Percentiles rank a stretch among this genome's conserved stretches.
Evolutionary conservation across 2,797 vertebrate species (phyloP).

Genomic region (Australoheros facetus): DNA sequence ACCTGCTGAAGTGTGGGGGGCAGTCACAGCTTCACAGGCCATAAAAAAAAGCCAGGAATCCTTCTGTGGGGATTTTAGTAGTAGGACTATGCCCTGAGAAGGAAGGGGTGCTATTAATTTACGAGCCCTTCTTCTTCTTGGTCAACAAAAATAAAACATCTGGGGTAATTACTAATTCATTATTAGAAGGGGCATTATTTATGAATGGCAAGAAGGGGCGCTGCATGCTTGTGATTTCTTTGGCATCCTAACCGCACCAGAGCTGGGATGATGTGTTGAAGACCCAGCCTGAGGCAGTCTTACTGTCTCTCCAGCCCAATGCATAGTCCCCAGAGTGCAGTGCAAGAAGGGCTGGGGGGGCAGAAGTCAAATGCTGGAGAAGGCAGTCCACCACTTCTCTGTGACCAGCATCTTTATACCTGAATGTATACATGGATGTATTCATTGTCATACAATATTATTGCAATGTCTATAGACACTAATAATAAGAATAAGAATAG

Average conservation of each 20-base stretch:
- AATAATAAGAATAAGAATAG: neutral
- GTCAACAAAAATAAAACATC: constrained; percentile 81
- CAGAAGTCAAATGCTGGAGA: constrained; percentile 49
- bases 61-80: constrained; percentile 58
- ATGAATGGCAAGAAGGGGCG: constrained; percentile 74
- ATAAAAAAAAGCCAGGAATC: constrained; percentile 54
- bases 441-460: neutral
- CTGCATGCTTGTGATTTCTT: constrained; percentile 69
- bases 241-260: constrained; percentile 73
- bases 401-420: constrained; percentile 58
- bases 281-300: constrained; percentile 80
- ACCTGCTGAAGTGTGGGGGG: constrained; percentile 30
- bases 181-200: constrained; percentile 85
- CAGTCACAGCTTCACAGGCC: constrained; percentile 46
- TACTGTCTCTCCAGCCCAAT: constrained; percentile 70
- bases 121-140: constrained; percentile 72
- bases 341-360: constrained; percentile 51
- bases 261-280: constrained; percentile 73
- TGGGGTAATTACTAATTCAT: constrained; percentile 84
- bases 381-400: constrained; percentile 52
- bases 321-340: constrained; percentile 72
- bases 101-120: constrained; percentile 66
- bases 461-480: neutral
- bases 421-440: neutral
- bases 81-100: constrained; percentile 54